These are phyloP conservation scores for Tiphia femorata DNA, from an alignment of 2,888 invertebrate genomes.

Conservation along the genomic window DNA sequence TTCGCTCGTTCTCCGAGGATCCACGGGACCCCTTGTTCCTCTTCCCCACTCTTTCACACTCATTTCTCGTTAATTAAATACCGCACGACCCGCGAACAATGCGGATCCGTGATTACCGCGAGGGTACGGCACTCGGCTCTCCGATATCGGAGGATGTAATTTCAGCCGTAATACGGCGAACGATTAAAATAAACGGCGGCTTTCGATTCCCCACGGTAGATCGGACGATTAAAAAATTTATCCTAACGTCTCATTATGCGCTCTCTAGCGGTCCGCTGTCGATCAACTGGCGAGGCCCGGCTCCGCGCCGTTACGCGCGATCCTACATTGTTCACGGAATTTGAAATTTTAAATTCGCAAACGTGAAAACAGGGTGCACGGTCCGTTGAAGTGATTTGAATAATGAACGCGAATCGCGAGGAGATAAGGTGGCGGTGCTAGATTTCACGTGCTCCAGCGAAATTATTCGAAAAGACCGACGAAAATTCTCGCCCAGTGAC, in stretches of 20 bases:
- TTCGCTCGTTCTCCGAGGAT: background rate
- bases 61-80: too few species aligned
- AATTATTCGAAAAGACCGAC: background rate
- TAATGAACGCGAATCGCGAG: too few species aligned
- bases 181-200: slow-evolving; percentile 8
- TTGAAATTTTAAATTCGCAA: too few species aligned
- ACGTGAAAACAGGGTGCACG: too few species aligned
- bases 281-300: too few species aligned
- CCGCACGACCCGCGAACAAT: too few species aligned
- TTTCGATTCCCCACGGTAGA: slow-evolving; percentile 24
- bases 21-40: background rate
- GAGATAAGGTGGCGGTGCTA: background rate
- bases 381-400: too few species aligned
- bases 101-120: too few species aligned
- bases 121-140: too few species aligned
- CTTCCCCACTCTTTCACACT: background rate
- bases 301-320: background rate
- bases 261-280: slow-evolving; percentile 24
- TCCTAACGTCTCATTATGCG: slow-evolving; percentile 39
- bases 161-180: slow-evolving; percentile 18
- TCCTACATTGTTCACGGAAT: background rate
- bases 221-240: slow-evolving; percentile 38
- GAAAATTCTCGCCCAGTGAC: background rate
- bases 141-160: too few species aligned
- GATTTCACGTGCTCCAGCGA: background rate